Conservation (phyloP, 2,113 vertebrate genomes). For the Lynx canadensis region DNA sequence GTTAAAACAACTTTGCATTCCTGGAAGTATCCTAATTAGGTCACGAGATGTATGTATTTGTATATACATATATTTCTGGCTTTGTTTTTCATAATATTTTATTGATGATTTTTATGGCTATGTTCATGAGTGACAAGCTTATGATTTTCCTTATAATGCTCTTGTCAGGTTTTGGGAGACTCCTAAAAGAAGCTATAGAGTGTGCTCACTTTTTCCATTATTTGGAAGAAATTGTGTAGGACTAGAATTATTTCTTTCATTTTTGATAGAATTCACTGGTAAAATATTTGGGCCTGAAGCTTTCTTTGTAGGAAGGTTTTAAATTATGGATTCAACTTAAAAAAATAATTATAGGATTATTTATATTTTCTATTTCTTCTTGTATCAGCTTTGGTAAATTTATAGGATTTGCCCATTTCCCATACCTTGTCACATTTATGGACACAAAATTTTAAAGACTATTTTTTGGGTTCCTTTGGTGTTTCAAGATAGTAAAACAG, state of each 20-base stretch:
- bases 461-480: background rate
- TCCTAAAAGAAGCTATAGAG: background rate
- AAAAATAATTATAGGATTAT: background rate
- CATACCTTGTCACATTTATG: background rate
- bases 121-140: background rate
- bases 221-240: background rate
- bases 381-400: background rate
- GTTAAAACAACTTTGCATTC: background rate
- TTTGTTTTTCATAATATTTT: background rate
- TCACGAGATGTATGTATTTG: background rate
- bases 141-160: constrained; percentile 6
- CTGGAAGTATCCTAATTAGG: background rate
- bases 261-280: background rate
- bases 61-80: background rate
- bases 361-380: constrained; percentile 29
- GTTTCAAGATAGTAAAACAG: constrained; percentile 10
- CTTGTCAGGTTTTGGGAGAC: background rate
- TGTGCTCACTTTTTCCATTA: background rate
- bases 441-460: background rate
- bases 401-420: background rate
- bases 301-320: background rate
- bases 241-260: background rate
- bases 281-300: background rate
- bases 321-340: background rate
- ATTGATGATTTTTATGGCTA: background rate